phyloP scores from a whole-genome alignment of 2,113 vertebrate genomes.

The Probosciger aterrimus region DNA sequence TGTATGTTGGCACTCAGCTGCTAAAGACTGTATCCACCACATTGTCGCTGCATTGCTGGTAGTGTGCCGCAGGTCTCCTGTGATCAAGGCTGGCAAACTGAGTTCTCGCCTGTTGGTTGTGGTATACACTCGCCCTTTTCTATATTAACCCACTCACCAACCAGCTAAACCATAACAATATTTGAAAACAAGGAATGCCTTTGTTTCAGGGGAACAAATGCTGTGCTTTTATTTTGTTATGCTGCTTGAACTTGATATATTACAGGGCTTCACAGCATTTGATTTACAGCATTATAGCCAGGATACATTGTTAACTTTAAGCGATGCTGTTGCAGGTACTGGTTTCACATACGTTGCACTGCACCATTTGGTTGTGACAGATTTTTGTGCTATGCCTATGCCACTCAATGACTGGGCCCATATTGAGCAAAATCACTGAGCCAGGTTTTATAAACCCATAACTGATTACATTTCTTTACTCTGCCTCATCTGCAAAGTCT shows the following conservation, averaged over 20 bases:
- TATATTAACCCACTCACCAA: neutral
- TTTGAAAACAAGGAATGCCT: neutral
- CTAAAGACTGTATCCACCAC: neutral
- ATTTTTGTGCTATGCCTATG: neutral
- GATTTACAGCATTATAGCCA: constrained; percentile 17
- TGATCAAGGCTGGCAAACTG: neutral
- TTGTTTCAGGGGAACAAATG: neutral
- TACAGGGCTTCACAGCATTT: neutral
- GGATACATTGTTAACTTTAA: constrained; percentile 5
- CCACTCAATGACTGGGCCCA: neutral
- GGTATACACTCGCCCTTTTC: neutral
- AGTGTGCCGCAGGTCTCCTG: neutral
- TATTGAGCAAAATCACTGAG: constrained; percentile 31
- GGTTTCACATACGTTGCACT: neutral
- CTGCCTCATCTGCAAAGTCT: neutral
- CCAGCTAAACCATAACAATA: neutral
- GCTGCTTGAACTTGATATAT: constrained; percentile 9
- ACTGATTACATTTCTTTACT: neutral
- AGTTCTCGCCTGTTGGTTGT: neutral
- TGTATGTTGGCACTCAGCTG: neutral
- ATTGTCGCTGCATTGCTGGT: neutral
- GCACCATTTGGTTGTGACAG: neutral
- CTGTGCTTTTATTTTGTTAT: neutral
- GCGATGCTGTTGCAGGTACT: neutral
- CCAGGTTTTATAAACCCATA: constrained; percentile 22